Base-by-base conservation (phyloP, 1,140 invertebrate species). In the Trissolcus basalis region DNA sequence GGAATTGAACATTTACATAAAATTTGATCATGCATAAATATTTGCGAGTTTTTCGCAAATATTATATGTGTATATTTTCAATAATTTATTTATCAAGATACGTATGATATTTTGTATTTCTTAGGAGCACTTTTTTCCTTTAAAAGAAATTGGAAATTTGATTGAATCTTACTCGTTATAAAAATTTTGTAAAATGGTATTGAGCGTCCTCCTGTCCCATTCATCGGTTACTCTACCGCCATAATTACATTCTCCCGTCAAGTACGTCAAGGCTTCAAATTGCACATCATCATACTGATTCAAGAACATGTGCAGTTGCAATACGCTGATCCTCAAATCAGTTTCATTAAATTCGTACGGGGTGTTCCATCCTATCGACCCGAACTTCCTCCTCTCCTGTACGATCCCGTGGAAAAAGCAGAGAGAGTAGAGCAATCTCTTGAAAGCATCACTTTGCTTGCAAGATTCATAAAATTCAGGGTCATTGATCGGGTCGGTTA, bases 221-320 rank as follows among this genome's bases (percentile, higher is more conserved):
- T 97, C 94, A 82, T 98, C 97, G 0, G 96, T 98, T 0, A 98
- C 96, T 82, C 96, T 91, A 0, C 97, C 97, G 16, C 97, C 97
- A 81, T 99, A 99, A 89, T 98, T 98, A 83, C 97, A 98, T 89
- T 98, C 97, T 8, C 96, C 97, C 0, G 94, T 97, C 56, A 98
- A 86, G 88, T 98, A 98, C 4, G 92, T 90, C 6, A 99, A 82
- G 0, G 97, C 97, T 47, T 96, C 95, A 83, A 94, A 97, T 81
- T 97, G 96, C 0, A 98, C 92, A 45, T 95, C 92, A 86, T 92
- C 90, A 81, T 94, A 95, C 69, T 97, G 93, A 82, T 97, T 95
- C 13, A 97, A 91, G 87, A 97, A 97, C 88, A 96, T 95, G 69
- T 93, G 91, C 1, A 98, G 88, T 84, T 98, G 97, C 54, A 94